phyloP scores from a whole-genome alignment of 2,888 invertebrate species.

The Eristalinus sepulchralis region DNA sequence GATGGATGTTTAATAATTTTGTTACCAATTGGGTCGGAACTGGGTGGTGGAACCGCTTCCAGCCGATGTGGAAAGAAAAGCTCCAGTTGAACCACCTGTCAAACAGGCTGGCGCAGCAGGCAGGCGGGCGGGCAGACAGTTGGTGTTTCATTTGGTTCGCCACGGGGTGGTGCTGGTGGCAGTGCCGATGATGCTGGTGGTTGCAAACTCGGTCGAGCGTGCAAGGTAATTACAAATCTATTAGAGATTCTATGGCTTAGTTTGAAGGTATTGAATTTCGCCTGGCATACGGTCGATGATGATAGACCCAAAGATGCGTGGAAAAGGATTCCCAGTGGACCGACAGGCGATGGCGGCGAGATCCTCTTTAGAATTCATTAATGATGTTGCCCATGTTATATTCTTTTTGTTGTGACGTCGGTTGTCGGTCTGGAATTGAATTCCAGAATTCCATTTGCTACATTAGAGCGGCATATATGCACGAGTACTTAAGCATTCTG shows the following conservation, averaged over 20 bases:
- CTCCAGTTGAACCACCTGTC: conserved; percentile 53
- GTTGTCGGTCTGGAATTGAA: conserved; percentile 21
- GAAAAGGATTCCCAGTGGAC: conserved; percentile 68
- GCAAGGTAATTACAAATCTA: conserved; percentile 71
- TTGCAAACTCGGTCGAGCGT: conserved; percentile 61
- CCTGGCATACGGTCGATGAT: conserved; percentile 68
- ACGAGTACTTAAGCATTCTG: neutral
- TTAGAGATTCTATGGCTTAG: conserved; percentile 60
- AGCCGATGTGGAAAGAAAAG: conserved; percentile 20
- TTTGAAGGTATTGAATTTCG: conserved; percentile 63
- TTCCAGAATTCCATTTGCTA: conserved; percentile 15
- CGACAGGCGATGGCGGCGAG: neutral
- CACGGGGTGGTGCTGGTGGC: conserved; percentile 48
- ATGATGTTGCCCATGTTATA: conserved; percentile 61
- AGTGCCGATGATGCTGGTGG: conserved; percentile 8
- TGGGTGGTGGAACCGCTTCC: conserved; percentile 6
- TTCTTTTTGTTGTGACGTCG: conserved; percentile 52
- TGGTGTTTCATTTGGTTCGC: conserved; percentile 62
- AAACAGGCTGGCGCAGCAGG: conserved; percentile 10
- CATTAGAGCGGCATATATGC: neutral
- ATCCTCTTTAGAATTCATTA: conserved; percentile 56
- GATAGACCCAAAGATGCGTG: conserved; percentile 48
- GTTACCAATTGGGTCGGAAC: conserved; percentile 39
- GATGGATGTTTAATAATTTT: conserved; percentile 31
- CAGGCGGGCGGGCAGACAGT: conserved; percentile 44